Conservation (phyloP, 2,113 vertebrate genomes). For the Callaeas wilsoni region DNA sequence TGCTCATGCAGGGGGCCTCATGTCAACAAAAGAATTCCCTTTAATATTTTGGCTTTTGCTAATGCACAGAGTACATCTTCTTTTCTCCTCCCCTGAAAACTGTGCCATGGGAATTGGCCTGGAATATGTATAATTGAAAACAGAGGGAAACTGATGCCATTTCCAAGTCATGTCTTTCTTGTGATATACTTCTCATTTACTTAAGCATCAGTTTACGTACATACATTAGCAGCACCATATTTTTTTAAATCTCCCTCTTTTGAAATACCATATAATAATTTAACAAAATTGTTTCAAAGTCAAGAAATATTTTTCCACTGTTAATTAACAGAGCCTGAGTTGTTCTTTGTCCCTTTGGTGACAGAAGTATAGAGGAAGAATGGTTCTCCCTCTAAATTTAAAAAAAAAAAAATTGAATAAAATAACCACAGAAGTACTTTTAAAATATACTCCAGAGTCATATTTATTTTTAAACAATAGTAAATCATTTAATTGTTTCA, state of each 20-base stretch:
- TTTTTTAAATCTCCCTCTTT: neutral
- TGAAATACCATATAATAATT: neutral
- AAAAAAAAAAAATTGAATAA: neutral
- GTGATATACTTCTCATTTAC: neutral
- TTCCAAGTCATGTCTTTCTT: neutral
- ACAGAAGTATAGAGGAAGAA: neutral
- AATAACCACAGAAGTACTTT: neutral
- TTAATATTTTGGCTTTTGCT: neutral
- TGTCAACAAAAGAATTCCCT: neutral
- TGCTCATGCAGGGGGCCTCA: neutral
- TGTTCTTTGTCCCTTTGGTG: neutral
- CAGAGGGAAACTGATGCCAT: neutral
- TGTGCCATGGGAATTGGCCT: neutral
- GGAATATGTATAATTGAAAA: neutral
- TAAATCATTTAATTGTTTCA: slow-evolving; percentile 29
- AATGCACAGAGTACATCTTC: neutral
- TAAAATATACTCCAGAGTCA: neutral
- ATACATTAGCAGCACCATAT: neutral
- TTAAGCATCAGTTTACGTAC: neutral
- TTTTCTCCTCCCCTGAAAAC: neutral
- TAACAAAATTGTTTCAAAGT: neutral
- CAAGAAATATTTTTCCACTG: neutral
- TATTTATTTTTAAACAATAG: slow-evolving; percentile 43
- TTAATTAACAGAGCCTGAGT: neutral
- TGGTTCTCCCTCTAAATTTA: neutral